Base-by-base conservation (phyloP, 2,797 vertebrate genomes). In the Jordanella pulchra region DNA sequence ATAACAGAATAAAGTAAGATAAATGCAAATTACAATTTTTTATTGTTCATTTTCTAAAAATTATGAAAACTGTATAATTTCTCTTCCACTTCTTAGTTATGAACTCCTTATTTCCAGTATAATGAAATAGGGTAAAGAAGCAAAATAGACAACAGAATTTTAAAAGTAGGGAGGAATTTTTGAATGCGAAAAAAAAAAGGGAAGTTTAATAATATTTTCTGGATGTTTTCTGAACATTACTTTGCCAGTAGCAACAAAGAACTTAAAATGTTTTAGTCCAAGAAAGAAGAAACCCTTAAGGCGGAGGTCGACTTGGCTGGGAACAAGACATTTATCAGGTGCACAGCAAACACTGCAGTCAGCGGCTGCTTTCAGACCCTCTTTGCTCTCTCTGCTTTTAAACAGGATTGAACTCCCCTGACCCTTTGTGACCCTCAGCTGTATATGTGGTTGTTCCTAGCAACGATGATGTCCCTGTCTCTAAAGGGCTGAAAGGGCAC, bases 371-470 rank as follows among this genome's bases (percentile, higher is more conserved):
- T 78, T 84, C 51, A 51, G 17, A 47, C 60, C 50, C 74, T 76
- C 80, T 77, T 53, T 79, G 68, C 81, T 84, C 78, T 79, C 72
- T 71, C 66, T 69, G 73, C 75, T 75, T 72, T 84, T 80, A 84
- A 87, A 83, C 73, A 78, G 67, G 74, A 76, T 71, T 85, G 75
- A 88, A 89, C 87, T 88, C 82, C 78, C 47, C 73, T 86, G 89
- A 91, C 91, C 89, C 78, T 75, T 71, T 21, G 66, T 86, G 86
- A 91, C 89, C 89, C 84, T 71, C 69, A 21, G 73, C 82, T 77
- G 83, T 81, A 81, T 80, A 75, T 61, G 80, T n/a, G 65, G 90
- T 90, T 58, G 85, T 76, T 80, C 77, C 35, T 82, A 80, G 88
- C 89, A 89, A 89, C 87, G 1, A 23, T 72, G 69, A 82, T 78